Base-by-base conservation (phyloP, 2,113 vertebrate genomes). In the Verasper variegatus region DNA sequence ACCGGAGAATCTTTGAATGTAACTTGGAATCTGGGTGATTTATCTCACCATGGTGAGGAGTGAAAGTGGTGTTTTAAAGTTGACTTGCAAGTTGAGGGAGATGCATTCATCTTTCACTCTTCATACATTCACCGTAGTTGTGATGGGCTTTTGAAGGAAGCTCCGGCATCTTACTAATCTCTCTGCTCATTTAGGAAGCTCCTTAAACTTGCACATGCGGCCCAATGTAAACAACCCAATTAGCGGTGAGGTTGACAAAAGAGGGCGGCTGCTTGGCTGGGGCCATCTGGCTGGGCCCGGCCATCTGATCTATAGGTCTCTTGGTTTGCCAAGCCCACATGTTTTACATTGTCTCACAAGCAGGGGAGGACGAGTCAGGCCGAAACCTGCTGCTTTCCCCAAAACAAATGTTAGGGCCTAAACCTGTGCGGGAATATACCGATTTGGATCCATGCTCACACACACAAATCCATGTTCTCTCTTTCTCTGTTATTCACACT, bases 151-250 rank as follows among this genome's bases (percentile, higher is more conserved):
- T 31, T 31, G 31, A 31, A 31, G 31, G 31, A 7, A 6, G 31
- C 31, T 31, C 31, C 31, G 31, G 31, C 31, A 31, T 31, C 31
- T 31, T 31, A 7, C 31, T 6, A 1, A 21, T 40, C 31, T 42
- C 20, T 21, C 20, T 4, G 12, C 27, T 31, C 27, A 11, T 59
- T 31, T 59, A 18, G 26, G 15, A 61, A 12, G 52, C 68, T 62
- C 71, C 71, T 72, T 58, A 84, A 77, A 86, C 74, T 12, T 52
- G 13, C 83, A 64, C 73, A 68, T 49, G 42, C 17, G 27, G 72
- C 70, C 63, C 60, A 74, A 87, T 72, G 71, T 86, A 90, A 84
- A 84, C 74, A 83, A 66, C 63, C 80, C 88, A 88, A 91, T 90
- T 91, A 86, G 84, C 18, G 26, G 15, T 54, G 79, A 59, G 70